Conservation (phyloP, 1,140 invertebrate species). For the Argopecten irradians region DNA sequence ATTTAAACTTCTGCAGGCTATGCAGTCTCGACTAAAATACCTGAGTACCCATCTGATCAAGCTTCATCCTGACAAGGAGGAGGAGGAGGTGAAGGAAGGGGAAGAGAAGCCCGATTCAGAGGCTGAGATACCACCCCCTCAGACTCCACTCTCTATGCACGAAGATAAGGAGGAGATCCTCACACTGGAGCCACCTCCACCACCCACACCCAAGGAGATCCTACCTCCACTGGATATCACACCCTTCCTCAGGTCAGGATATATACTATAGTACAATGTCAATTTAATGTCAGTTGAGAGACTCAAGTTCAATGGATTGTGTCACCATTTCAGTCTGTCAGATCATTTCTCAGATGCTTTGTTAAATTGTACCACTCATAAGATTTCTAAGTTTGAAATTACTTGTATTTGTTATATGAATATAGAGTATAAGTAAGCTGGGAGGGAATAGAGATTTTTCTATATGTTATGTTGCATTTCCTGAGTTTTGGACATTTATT, state of each 20-base stretch:
- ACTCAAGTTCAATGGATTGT: background rate
- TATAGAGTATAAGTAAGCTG: no score
- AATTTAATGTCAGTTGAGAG: background rate
- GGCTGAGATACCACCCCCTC: slow-evolving; percentile 52
- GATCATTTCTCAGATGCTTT: background rate
- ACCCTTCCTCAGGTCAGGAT: slow-evolving; percentile 71
- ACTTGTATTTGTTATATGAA: no score
- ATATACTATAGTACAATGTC: background rate
- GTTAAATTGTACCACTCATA: no score
- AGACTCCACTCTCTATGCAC: slow-evolving; percentile 61
- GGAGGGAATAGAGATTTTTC: no score
- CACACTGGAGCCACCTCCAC: slow-evolving; percentile 69
- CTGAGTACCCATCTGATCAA: slow-evolving; percentile 73
- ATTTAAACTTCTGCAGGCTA: slow-evolving; percentile 59
- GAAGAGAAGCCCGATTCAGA: slow-evolving; percentile 58
- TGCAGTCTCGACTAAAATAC: slow-evolving; percentile 74
- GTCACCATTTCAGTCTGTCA: background rate
- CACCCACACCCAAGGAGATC: slow-evolving; percentile 69
- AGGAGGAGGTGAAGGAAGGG: slow-evolving; percentile 52
- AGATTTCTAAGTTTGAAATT: no score
- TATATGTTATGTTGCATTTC: no score
- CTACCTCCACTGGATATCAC: slow-evolving; percentile 72
- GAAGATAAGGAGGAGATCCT: slow-evolving; percentile 66
- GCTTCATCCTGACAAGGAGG: slow-evolving; percentile 57
- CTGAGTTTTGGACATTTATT: no score